Percentiles rank a stretch among this genome's conserved stretches.
phyloP scores from a whole-genome alignment of 1,140 invertebrate species.

The Macrostomum lignano region DNA sequence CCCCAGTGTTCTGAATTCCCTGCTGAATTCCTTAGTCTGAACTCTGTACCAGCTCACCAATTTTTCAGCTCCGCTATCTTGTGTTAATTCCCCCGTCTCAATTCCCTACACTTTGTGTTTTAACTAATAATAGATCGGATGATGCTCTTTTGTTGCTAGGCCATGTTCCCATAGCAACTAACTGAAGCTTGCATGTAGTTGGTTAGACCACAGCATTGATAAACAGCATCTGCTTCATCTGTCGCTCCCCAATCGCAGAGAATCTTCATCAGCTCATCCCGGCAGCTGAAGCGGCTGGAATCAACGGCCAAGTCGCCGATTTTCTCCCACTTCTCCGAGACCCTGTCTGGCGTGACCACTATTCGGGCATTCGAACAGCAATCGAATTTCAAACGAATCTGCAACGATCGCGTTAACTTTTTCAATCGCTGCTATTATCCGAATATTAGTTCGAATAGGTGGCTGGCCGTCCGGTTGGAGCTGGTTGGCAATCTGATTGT shows the following conservation, averaged over 20 bases:
- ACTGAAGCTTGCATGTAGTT: too few relatives aligned
- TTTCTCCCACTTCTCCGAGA: slow-evolving; percentile 67
- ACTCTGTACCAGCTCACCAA: too few relatives aligned
- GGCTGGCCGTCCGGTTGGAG: slow-evolving; percentile 7
- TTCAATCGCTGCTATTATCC: slow-evolving; percentile 1
- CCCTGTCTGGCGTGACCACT: slow-evolving; percentile 19
- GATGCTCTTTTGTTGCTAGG: too few relatives aligned
- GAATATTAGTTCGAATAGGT: slow-evolving; percentile 7
- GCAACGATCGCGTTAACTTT: slow-evolving; percentile 12
- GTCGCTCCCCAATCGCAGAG: slow-evolving; percentile 33
- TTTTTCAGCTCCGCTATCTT: too few relatives aligned
- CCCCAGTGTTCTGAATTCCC: too few relatives aligned
- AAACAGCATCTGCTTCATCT: too few relatives aligned
- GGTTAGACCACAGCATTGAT: too few relatives aligned
- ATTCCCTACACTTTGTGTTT: too few relatives aligned
- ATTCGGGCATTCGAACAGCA: slow-evolving; percentile 23
- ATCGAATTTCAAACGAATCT: slow-evolving; percentile 29
- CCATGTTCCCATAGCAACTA: too few relatives aligned
- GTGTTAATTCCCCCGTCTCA: too few relatives aligned
- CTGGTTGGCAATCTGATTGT: slow-evolving; percentile 34
- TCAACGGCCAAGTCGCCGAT: slow-evolving; percentile 85
- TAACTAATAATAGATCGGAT: too few relatives aligned
- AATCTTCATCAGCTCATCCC: slow-evolving; percentile 68
- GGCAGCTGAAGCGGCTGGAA: slow-evolving; percentile 74
- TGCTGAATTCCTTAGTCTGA: too few relatives aligned